A percentile compares a stretch with the other conserved stretches of the same genome.
These are phyloP conservation scores for Lepus europaeus DNA, from an alignment of 2,113 vertebrate genomes.

Conservation along the genomic window DNA sequence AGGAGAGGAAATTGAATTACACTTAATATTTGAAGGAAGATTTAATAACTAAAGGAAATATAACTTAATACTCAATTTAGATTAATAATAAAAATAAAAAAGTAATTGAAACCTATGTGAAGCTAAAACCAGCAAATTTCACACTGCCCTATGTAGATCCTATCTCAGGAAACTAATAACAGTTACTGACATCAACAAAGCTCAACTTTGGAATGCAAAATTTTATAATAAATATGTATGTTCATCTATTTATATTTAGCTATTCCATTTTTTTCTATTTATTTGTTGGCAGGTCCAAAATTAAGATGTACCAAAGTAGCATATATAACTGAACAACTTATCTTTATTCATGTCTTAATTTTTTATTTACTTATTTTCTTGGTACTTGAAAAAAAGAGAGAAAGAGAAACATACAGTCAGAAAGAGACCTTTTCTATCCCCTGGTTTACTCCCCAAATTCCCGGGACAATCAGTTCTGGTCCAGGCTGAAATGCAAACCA, in stretches of 20 bases:
- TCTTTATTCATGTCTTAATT: no score
- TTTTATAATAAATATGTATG: not conserved
- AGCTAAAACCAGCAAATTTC: slow-evolving; percentile 26
- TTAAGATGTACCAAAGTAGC: not conserved
- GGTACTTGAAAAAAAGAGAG: no score
- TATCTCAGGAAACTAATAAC: slow-evolving; percentile 10
- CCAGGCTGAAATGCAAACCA: no score
- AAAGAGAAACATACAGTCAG: no score
- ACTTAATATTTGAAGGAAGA: slow-evolving; percentile 14
- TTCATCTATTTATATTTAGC: not conserved
- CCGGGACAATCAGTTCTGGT: no score
- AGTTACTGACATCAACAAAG: not conserved
- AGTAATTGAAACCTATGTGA: slow-evolving; percentile 20
- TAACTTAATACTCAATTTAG: slow-evolving; percentile 31
- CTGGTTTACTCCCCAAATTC: no score
- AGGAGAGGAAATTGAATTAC: not conserved
- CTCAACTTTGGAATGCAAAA: not conserved
- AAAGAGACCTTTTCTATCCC: no score
- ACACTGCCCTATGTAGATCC: not conserved
- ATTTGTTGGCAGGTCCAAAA: not conserved
- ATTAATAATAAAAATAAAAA: not conserved
- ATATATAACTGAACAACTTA: no score
- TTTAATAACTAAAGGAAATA: slow-evolving; percentile 9
- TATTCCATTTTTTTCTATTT: not conserved
- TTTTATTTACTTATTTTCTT: no score